These are phyloP conservation scores for Ophioninae sp. DNA, from an alignment of 2,888 invertebrate species.

Conservation along the genomic window DNA sequence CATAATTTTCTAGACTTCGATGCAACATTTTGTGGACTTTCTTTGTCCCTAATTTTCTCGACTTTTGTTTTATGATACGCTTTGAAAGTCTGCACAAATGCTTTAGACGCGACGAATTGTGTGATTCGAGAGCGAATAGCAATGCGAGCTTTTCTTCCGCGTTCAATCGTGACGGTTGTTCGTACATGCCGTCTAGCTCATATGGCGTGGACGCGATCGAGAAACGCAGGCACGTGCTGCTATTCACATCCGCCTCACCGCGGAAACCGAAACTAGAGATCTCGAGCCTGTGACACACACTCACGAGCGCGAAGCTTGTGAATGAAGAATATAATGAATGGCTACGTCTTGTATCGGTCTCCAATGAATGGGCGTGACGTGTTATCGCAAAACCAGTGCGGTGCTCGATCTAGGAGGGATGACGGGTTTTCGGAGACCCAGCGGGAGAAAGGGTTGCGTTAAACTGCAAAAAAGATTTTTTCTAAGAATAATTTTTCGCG, in stretches of 20 bases:
- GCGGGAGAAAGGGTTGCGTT: too few species aligned
- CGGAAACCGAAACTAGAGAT: constrained; percentile 37
- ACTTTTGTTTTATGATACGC: neutral
- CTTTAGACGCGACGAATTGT: neutral
- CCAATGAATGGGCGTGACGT: neutral
- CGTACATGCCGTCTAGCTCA: constrained; percentile 8
- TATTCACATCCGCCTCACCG: constrained; percentile 52
- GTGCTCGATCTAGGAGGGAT: neutral
- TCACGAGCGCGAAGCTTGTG: neutral
- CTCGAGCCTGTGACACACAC: neutral
- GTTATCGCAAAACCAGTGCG: neutral
- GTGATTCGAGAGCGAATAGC: neutral
- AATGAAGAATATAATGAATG: constrained; percentile 25
- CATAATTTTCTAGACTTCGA: too few species aligned
- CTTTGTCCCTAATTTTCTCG: too few species aligned
- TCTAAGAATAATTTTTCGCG: too few species aligned
- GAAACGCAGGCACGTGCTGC: constrained; percentile 54
- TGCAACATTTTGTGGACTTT: too few species aligned
- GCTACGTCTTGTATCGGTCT: neutral
- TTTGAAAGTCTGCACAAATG: constrained; percentile 2
- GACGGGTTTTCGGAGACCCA: neutral
- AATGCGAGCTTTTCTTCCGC: neutral
- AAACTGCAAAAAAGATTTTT: too few species aligned
- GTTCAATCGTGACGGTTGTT: neutral
- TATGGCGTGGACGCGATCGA: constrained; percentile 2